Base-by-base conservation (phyloP, 2,888 invertebrate genomes). In the Dasysyrphus tricinctus region DNA sequence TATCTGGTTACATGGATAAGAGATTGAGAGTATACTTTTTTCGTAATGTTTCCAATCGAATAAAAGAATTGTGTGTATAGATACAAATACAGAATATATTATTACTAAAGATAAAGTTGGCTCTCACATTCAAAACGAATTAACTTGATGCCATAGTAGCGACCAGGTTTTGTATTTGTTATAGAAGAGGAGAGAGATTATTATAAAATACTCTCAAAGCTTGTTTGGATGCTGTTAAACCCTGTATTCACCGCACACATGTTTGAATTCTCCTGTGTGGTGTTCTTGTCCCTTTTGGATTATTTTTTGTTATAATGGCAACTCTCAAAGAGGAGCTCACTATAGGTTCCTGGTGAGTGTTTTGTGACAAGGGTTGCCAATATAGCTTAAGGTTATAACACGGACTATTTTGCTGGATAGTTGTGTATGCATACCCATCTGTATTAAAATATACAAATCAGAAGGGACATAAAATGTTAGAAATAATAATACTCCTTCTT, bases 81-180 rank as follows among this genome's bases (percentile, higher is more conserved):
- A 32, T 32, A 32, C 67, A 75, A 69, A 57, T 12, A 57, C 32
- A 37, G 49, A 47, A 54, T 63, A 72, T 37, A 16, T 42, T 47
- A 44, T 42, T 9, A 39, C 12, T 39, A 12, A 0, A 39, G 12
- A 39, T 14, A 34, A 57, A 57, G 49, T 34, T 34, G 12, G 11
- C 11, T 39, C 42, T 14, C 42, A 42, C 5, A 44, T 44, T 44
- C 14, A 44, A n/a, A 44, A n/a, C 14, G 5, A 44, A 44, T 44
- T n/a, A n/a, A n/a, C 34, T n/a, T 34, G 16, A 29, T 29, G 56
- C 12, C n/a, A n/a, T 7, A 14, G n/a, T 16, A n/a, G 9, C 54
- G 29, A 6, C 9, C 29, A 29, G 24, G 11, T 44, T 57, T 57
- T 16, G 34, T 49, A 19, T 49, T 19, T 19, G 11, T 51, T 51